These are phyloP conservation scores for Sphinx pinastri DNA, from an alignment of 2,888 invertebrate species.

Conservation along the genomic window DNA sequence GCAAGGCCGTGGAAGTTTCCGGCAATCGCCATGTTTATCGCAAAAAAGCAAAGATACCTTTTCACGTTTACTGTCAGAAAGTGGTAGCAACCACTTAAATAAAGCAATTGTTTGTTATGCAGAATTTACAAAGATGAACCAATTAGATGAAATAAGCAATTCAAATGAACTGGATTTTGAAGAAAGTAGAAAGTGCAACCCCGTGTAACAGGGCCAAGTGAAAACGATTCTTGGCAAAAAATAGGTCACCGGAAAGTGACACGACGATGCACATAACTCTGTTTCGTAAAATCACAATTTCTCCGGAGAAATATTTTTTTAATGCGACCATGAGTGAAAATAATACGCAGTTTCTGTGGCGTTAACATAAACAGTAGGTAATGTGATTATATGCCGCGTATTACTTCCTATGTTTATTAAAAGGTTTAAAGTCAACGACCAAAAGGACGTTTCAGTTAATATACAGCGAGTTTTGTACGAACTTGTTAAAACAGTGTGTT, in stretches of 20 bases:
- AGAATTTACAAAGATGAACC: not conserved
- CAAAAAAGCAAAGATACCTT: no score
- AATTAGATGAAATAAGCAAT: not conserved
- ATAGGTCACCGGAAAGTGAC: not conserved
- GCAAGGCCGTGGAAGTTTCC: no score
- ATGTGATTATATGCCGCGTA: slow-evolving; percentile 52
- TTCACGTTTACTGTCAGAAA: no score
- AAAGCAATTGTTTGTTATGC: no score
- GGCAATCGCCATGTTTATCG: no score
- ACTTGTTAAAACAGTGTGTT: slow-evolving; percentile 15
- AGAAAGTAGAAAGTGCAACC: not conserved
- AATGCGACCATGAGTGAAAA: slow-evolving; percentile 34
- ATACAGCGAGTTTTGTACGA: not conserved
- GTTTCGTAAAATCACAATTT: not conserved
- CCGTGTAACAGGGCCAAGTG: not conserved
- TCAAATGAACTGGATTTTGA: not conserved
- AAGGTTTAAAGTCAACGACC: slow-evolving; percentile 14
- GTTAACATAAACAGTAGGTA: slow-evolving; percentile 64
- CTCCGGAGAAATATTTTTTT: not conserved
- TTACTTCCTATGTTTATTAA: slow-evolving; percentile 69
- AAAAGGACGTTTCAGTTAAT: not conserved
- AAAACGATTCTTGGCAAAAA: not conserved
- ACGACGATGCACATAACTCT: not conserved
- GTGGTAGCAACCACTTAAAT: no score
- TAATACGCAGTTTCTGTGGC: slow-evolving; percentile 57